These are phyloP conservation scores for Coccyzus lansbergi DNA, from an alignment of 2,797 vertebrate genomes.

Conservation along the genomic window DNA sequence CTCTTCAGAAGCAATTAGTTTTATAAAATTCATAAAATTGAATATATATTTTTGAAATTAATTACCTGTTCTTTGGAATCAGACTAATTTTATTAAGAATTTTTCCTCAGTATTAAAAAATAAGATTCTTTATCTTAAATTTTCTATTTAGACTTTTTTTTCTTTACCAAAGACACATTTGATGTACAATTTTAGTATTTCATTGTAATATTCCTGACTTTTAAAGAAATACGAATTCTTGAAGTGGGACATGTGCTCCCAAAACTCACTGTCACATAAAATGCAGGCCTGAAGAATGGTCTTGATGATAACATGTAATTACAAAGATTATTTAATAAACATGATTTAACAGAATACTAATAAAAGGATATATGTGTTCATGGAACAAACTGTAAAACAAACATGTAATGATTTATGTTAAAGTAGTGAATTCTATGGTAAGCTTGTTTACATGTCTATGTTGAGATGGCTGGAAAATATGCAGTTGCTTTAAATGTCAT, in stretches of 20 bases:
- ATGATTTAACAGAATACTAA: conserved; percentile 7
- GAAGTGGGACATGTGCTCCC: background rate
- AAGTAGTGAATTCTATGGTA: conserved; percentile 57
- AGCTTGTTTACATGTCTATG: conserved; percentile 45
- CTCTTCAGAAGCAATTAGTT: conserved; percentile 10
- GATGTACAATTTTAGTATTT: background rate
- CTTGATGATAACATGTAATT: conserved; percentile 19
- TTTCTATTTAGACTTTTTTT: background rate
- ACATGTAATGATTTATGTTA: conserved; percentile 42
- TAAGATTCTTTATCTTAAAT: background rate
- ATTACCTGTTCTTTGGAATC: conserved; percentile 41
- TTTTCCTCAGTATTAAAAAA: conserved; percentile 33
- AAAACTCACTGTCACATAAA: conserved; percentile 4
- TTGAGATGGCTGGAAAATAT: conserved; percentile 40
- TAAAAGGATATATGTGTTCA: conserved; percentile 41
- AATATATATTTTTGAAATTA: background rate
- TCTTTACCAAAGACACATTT: background rate
- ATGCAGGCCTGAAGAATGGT: conserved; percentile 11
- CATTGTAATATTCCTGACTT: conserved; percentile 1
- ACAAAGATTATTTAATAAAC: conserved; percentile 43
- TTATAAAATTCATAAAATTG: conserved; percentile 15
- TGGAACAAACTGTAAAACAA: conserved; percentile 57
- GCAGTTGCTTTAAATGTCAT: conserved; percentile 37
- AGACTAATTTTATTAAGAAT: background rate
- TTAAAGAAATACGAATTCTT: background rate